Evolutionary conservation across 2,888 invertebrate species (phyloP).

Genomic region (Gastracanthus pulcherrimus): DNA sequence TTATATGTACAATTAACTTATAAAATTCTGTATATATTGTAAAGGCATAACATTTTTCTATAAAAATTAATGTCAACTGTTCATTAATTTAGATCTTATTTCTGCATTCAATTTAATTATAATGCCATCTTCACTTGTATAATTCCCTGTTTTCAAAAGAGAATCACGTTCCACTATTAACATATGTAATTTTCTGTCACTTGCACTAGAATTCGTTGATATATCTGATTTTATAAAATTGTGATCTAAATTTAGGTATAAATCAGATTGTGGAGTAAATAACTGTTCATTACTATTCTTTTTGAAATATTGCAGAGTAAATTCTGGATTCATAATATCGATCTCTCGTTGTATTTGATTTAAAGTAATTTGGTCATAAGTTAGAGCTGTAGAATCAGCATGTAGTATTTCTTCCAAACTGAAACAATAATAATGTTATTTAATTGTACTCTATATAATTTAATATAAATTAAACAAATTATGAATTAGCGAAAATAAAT

Average conservation of each 20-base stretch:
- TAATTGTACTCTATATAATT: background rate
- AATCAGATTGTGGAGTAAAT: slow-evolving; percentile 59
- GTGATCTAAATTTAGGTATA: slow-evolving; percentile 59
- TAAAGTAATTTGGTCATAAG: slow-evolving; percentile 70
- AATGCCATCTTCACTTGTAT: slow-evolving; percentile 77
- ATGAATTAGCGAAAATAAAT: slow-evolving; percentile 36
- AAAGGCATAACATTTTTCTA: background rate
- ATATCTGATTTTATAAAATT: slow-evolving; percentile 53
- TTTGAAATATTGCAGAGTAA: slow-evolving; percentile 53
- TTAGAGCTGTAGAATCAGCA: slow-evolving; percentile 69
- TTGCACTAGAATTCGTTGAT: slow-evolving; percentile 72
- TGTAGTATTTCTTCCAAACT: slow-evolving; percentile 72
- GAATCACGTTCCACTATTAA: slow-evolving; percentile 79
- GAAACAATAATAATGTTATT: slow-evolving; percentile 47
- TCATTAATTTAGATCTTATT: slow-evolving; percentile 79
- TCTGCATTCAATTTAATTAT: slow-evolving; percentile 79
- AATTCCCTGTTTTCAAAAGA: slow-evolving; percentile 78
- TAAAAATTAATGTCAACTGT: slow-evolving; percentile 54
- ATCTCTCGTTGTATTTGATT: slow-evolving; percentile 72
- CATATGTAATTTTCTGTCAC: slow-evolving; percentile 77
- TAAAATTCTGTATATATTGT: slow-evolving; percentile 9
- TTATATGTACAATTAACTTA: slow-evolving; percentile 41
- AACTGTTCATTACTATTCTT: slow-evolving; percentile 56
- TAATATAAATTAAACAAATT: background rate
- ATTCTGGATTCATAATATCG: slow-evolving; percentile 68